Percentiles rank a stretch among this genome's conserved stretches.
Evolutionary conservation across 2,113 vertebrate species (phyloP).

Genomic region (Dascyllus trimaculatus): DNA sequence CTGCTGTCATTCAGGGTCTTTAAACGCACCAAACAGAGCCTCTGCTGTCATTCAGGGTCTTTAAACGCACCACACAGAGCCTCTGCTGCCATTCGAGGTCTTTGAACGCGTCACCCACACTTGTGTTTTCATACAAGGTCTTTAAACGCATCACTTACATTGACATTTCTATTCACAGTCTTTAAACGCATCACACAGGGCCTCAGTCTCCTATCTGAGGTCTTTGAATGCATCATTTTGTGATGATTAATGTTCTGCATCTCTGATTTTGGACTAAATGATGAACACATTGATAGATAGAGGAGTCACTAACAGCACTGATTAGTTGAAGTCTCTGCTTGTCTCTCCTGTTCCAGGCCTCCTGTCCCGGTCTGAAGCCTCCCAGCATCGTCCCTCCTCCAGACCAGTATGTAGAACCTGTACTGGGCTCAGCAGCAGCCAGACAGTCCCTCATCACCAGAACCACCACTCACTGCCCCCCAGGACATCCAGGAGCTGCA

Average conservation of each 20-base stretch:
- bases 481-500: conserved; percentile 20
- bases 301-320: too few species aligned
- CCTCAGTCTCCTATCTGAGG: too few species aligned
- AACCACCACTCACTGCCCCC: conserved; percentile 4
- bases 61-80: conserved; percentile 46
- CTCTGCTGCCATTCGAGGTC: too few species aligned
- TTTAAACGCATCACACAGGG: too few species aligned
- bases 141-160: background rate
- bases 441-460: background rate
- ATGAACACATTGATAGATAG: too few species aligned
- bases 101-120: conserved; percentile 29
- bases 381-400: conserved; percentile 2
- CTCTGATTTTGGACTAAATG: too few species aligned
- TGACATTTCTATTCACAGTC: too few species aligned
- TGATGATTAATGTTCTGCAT: too few species aligned
- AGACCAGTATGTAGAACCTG: background rate
- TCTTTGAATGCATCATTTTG: too few species aligned
- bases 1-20: too few species aligned
- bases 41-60: conserved; percentile 43
- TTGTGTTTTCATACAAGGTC: conserved; percentile 25
- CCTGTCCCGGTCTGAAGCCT: conserved; percentile 29
- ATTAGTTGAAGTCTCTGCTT: too few species aligned
- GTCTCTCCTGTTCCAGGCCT: conserved; percentile 32
- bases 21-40: too few species aligned
- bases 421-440: conserved; percentile 15